Percentiles rank a stretch among this genome's conserved stretches.
Evolutionary conservation across 1,140 invertebrate species (phyloP).

Genomic region (Bradynema listronoti): DNA sequence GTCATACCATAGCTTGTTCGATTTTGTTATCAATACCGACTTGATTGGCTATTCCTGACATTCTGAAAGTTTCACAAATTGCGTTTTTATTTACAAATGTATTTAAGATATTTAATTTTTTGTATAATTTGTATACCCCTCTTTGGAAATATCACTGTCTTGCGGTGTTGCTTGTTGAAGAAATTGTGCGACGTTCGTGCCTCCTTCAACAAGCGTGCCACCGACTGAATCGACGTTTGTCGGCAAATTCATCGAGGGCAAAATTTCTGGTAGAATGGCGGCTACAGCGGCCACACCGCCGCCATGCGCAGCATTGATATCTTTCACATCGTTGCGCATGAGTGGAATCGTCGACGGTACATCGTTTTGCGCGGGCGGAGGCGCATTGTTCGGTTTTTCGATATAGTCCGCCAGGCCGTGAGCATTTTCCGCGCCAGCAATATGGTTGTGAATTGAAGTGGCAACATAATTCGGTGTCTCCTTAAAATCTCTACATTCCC

Average conservation of each 20-base stretch:
- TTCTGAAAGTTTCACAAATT: no score
- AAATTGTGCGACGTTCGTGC: no score
- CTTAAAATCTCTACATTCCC: constrained; percentile 46
- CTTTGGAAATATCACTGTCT: no score
- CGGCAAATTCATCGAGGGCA: no score
- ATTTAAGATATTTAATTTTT: no score
- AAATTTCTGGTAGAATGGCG: not conserved
- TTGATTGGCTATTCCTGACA: constrained; percentile 1
- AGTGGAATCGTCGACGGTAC: constrained; percentile 3
- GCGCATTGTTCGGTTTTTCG: constrained; percentile 6
- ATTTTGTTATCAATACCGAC: constrained; percentile 34
- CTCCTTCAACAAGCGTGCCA: no score
- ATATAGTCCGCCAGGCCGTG: constrained; percentile 7
- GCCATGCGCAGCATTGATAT: not conserved
- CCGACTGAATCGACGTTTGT: no score
- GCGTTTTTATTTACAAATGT: no score
- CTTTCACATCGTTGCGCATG: not conserved
- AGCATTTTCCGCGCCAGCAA: not conserved
- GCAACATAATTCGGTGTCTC: constrained; percentile 12
- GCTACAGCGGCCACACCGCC: not conserved
- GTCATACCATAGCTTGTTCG: constrained; percentile 27
- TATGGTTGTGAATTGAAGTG: not conserved
- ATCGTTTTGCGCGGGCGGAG: not conserved
- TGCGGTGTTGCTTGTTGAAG: no score
- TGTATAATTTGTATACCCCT: no score